Conservation (phyloP, 2,113 vertebrate species). For the Stigmatopora argus region DNA sequence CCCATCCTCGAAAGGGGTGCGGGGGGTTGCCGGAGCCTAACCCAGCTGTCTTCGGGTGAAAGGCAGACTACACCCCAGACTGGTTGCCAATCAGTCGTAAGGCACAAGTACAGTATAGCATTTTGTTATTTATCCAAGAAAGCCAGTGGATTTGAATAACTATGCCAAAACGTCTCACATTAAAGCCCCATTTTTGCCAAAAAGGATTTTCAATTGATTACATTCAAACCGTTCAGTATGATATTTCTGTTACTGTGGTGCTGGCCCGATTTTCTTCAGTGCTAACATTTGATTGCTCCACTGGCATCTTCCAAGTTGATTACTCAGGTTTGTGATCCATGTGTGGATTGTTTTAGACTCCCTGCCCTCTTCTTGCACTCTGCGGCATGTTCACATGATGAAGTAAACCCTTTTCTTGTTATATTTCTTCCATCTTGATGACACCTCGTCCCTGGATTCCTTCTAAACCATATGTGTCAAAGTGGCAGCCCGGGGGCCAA, state of each 20-base stretch:
- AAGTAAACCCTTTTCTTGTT: slow-evolving; percentile 3
- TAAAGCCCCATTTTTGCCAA: background rate
- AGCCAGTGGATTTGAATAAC: background rate
- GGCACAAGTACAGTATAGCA: background rate
- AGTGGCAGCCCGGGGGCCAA: too few relatives aligned
- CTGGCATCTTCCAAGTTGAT: background rate
- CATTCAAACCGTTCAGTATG: background rate
- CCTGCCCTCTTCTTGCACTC: background rate
- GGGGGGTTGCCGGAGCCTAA: too few relatives aligned
- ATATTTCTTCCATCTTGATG: background rate
- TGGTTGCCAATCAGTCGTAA: background rate
- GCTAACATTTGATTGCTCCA: background rate
- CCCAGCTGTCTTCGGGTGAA: too few relatives aligned
- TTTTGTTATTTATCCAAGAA: background rate
- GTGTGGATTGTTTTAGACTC: background rate
- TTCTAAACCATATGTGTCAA: slow-evolving; percentile 13
- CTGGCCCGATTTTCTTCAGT: background rate
- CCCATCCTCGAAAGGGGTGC: too few relatives aligned
- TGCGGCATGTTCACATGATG: background rate
- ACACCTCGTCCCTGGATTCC: background rate
- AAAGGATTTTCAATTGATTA: background rate
- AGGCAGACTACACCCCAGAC: too few relatives aligned
- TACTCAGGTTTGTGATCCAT: background rate
- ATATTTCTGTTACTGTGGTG: background rate
- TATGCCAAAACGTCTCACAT: background rate